Evolutionary conservation across 2,113 vertebrate genomes (phyloP).

Genomic region (Myanophis thanlyinensis): DNA sequence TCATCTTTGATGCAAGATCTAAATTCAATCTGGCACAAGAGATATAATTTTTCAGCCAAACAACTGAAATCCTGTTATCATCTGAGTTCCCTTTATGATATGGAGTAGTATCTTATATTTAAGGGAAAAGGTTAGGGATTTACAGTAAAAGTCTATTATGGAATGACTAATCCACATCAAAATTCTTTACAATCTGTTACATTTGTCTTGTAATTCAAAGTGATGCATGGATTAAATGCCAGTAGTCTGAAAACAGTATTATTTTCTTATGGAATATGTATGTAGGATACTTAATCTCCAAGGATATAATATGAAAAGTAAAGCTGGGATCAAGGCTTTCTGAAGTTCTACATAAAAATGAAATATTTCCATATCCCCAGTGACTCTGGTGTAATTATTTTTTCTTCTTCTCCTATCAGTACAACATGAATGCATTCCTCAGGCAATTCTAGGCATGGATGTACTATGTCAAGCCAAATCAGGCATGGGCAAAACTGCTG

Average conservation of each 20-base stretch:
- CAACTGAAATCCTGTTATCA: background rate
- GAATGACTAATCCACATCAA: background rate
- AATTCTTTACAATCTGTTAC: background rate
- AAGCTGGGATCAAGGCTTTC: background rate
- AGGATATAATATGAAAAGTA: background rate
- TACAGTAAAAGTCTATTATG: background rate
- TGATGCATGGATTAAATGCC: background rate
- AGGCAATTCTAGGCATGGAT: slow-evolving; percentile 85
- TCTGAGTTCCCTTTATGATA: background rate
- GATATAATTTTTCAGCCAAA: background rate
- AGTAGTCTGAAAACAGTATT: background rate
- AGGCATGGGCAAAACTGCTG: slow-evolving; percentile 83
- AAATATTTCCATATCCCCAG: background rate
- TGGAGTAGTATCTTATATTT: background rate
- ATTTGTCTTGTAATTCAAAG: background rate
- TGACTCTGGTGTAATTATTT: background rate
- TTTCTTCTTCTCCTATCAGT: slow-evolving; percentile 56
- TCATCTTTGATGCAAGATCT: background rate
- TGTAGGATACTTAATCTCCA: background rate
- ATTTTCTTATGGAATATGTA: background rate
- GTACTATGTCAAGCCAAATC: slow-evolving; percentile 86
- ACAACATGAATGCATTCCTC: slow-evolving; percentile 85
- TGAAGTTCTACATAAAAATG: background rate
- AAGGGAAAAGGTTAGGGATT: background rate
- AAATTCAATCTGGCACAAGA: background rate